Evolutionary conservation across 1,140 invertebrate genomes (phyloP).

Genomic region (Euborellia annulipes): DNA sequence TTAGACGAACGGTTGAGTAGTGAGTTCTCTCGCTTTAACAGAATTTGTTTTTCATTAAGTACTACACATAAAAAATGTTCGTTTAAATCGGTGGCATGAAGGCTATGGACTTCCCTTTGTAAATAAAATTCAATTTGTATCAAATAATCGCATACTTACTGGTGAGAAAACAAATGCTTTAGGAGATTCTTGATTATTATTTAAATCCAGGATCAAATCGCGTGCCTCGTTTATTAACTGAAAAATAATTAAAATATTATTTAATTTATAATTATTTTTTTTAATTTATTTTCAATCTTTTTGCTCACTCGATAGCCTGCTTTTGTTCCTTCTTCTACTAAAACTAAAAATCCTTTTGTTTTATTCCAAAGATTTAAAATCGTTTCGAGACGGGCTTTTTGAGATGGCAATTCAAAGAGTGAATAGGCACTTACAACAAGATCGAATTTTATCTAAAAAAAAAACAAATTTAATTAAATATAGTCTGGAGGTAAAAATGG

Average conservation of each 20-base stretch:
- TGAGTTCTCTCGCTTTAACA: neutral
- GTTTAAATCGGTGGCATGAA: neutral
- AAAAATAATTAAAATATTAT: slow-evolving; percentile 16
- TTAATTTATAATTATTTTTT: slow-evolving; percentile 9
- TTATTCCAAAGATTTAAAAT: slow-evolving; percentile 73
- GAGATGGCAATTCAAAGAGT: slow-evolving; percentile 59
- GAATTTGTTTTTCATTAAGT: neutral
- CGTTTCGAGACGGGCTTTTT: slow-evolving; percentile 45
- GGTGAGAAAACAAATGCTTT: slow-evolving; percentile 51
- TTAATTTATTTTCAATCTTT: slow-evolving; percentile 1
- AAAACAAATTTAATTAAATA: too few species aligned
- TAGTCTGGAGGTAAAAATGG: too few species aligned
- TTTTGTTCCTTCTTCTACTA: slow-evolving; percentile 70
- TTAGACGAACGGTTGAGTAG: too few species aligned
- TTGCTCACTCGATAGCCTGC: slow-evolving; percentile 50
- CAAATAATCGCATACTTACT: slow-evolving; percentile 36
- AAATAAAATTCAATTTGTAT: slow-evolving; percentile 10
- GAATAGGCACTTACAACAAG: slow-evolving; percentile 67
- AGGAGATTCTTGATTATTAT: slow-evolving; percentile 19
- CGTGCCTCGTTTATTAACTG: slow-evolving; percentile 53
- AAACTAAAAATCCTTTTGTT: slow-evolving; percentile 61
- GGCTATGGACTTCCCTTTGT: neutral
- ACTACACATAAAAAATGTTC: slow-evolving; percentile 10
- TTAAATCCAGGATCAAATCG: slow-evolving; percentile 45
- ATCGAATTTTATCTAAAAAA: slow-evolving; percentile 51